These are phyloP conservation scores for Lasioglossum albipes DNA, from an alignment of 1,140 invertebrate species.

Conservation along the genomic window DNA sequence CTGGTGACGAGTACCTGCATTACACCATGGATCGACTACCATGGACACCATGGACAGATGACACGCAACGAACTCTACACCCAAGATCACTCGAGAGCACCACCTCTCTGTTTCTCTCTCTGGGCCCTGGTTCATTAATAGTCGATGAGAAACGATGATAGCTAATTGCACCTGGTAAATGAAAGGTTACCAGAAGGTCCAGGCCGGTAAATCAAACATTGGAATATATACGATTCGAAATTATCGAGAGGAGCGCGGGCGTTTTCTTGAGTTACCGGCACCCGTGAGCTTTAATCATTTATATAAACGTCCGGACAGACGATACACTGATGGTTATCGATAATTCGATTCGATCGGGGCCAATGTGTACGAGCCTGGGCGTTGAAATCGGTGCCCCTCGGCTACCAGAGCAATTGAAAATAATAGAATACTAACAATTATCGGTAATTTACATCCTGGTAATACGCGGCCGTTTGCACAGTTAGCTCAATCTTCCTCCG, in stretches of 20 bases:
- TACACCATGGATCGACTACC: neutral
- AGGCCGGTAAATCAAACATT: constrained; percentile 27
- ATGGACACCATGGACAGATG: neutral
- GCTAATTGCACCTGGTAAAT: constrained; percentile 25
- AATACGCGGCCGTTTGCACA: no score
- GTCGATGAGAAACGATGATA: constrained; percentile 38
- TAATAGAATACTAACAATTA: no score
- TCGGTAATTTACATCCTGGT: no score
- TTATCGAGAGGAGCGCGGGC: constrained; percentile 23
- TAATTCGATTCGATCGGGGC: neutral
- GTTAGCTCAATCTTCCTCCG: no score
- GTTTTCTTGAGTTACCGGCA: constrained; percentile 28
- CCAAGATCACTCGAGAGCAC: neutral
- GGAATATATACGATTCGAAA: constrained; percentile 40
- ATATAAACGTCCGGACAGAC: constrained; percentile 15
- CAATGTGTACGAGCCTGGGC: neutral
- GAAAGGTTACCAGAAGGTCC: constrained; percentile 24
- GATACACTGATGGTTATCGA: constrained; percentile 3
- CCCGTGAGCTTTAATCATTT: constrained; percentile 33
- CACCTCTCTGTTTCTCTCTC: neutral
- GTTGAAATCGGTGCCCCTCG: no score
- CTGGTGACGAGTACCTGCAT: constrained; percentile 14
- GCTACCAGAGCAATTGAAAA: no score
- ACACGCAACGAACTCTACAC: constrained; percentile 8
- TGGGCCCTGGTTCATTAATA: constrained; percentile 20